Base-by-base conservation (phyloP, 1,140 invertebrate genomes). In the Sycophila sp. region DNA sequence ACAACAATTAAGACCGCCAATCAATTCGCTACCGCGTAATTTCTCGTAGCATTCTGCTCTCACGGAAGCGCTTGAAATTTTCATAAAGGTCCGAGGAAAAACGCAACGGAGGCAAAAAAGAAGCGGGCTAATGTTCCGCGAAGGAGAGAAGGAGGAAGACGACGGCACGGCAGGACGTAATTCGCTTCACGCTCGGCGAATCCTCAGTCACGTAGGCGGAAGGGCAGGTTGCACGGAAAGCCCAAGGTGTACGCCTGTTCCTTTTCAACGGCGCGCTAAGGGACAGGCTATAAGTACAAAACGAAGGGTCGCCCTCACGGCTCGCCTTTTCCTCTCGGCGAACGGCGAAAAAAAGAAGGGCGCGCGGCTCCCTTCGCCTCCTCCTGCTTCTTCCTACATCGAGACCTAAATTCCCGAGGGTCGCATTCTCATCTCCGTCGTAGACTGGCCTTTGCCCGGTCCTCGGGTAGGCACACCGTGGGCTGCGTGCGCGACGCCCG, bases 291-390 rank as follows among this genome's bases (percentile, higher is more conserved):
- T 47, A 47, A 76, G 51, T 30, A 69, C 69, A 66, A 75, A 80
- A 81, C 79, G 79, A 81, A 75, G 76, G 80, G 67, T 67, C 73
- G 73, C 60, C 73, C n/a, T n/a, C 59, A 22, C 73, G 75, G 74
- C 72, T 66, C 58, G 55, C 73, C 77, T 63, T 36, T 49, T 22
- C 28, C 30, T 24, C 32, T 56, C 30, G 34, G 34, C 34, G 34
- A n/a, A 2, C 22, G 24, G 4, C 73, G 69, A 47, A 51, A 69
- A n/a, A 74, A 71, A 51, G 72, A 72, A 66, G 65, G 42, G n/a
- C n/a, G n/a, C n/a, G n/a, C n/a, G n/a, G n/a, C n/a, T n/a, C n/a
- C n/a, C n/a, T n/a, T n/a, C n/a, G n/a, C n/a, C n/a, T n/a, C n/a
- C n/a, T n/a, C n/a, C 17, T 4, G 10, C 42, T 7, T 4, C 40